Base-by-base conservation (phyloP, 2,888 invertebrate genomes). In the Nasonovia ribisnigri region DNA sequence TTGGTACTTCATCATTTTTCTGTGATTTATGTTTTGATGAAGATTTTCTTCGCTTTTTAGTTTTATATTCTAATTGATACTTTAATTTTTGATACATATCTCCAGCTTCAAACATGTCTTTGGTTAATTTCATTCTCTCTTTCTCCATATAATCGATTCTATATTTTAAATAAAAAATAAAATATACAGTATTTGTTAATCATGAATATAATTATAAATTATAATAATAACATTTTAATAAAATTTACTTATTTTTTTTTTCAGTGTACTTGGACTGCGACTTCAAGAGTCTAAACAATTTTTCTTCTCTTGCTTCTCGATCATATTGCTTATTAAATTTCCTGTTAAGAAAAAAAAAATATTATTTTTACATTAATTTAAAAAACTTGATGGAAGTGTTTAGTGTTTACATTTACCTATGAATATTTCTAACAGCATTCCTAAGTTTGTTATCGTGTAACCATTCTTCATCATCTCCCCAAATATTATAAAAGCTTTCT, bases 11-110 rank as follows among this genome's bases (percentile, higher is more conserved):
- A 1, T 67, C 29, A 51, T 84, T 93, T 86, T 48, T n/a, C 4
- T 36, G 8, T 11, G 20, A 0, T 90, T 93, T 93, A n/a, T 86
- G 36, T 51, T 48, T 92, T 16, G 60, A 84, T 51, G 84, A 90
- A 93, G 93, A 86, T 92, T 91, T 77, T 67, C 88, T 91, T 94
- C 94, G 89, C 67, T 54, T 77, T 94, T 84, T 94, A 26, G 29
- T 48, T 67, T 60, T 67, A 36, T n/a, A 67, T 46, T 92, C 16
- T 87, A 13, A 11, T 67, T 86, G 46, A 57, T 16, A 24, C 43
- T 87, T 60, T 90, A 93, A 67, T 60, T n/a, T 48, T 60, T 51
- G 20, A 36, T 51, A 67, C 29, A 24, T 86, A 42, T 86, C 84
- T 87, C 90, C 86, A 42, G 93, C 93, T 60, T 93, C 93, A 42